phyloP scores from a whole-genome alignment of 2,113 vertebrate species.

The Tor tambroides region DNA sequence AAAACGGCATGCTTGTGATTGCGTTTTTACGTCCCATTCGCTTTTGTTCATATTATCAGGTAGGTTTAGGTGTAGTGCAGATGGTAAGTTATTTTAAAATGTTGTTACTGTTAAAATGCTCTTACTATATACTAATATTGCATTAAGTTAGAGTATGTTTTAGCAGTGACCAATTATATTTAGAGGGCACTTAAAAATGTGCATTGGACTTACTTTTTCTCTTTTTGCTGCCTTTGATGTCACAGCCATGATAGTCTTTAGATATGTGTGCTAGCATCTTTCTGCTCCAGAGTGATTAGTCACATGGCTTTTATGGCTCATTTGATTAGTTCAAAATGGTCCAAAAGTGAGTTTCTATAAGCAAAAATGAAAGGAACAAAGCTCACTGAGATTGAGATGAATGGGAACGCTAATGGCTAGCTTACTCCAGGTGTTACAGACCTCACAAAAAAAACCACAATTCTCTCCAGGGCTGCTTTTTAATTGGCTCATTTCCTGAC shows the following conservation, averaged over 20 bases:
- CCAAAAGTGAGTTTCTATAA: neutral
- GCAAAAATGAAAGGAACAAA: neutral
- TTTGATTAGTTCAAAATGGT: neutral
- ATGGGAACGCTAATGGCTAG: neutral
- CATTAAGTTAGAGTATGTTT: too few species aligned
- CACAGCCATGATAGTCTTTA: neutral
- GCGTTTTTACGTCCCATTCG: too few species aligned
- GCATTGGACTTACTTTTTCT: too few species aligned
- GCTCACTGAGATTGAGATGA: neutral
- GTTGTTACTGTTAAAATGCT: too few species aligned
- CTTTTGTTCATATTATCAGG: too few species aligned
- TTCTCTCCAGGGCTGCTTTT: constrained; percentile 65
- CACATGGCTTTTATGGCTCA: neutral
- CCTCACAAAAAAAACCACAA: constrained; percentile 59
- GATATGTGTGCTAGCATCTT: neutral
- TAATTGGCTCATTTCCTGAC: constrained; percentile 77
- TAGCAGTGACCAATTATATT: too few species aligned
- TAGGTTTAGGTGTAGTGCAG: too few species aligned
- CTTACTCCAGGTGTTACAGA: constrained; percentile 8
- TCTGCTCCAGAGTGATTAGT: neutral
- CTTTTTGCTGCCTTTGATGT: too few species aligned
- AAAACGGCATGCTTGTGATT: too few species aligned
- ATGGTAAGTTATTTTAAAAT: too few species aligned
- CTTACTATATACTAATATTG: too few species aligned
- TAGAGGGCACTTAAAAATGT: too few species aligned